A percentile compares a stretch with the other conserved stretches of the same genome.
These are phyloP conservation scores for Masnerella sp. DNA, from an alignment of 2,888 invertebrate species.

Conservation along the genomic window DNA sequence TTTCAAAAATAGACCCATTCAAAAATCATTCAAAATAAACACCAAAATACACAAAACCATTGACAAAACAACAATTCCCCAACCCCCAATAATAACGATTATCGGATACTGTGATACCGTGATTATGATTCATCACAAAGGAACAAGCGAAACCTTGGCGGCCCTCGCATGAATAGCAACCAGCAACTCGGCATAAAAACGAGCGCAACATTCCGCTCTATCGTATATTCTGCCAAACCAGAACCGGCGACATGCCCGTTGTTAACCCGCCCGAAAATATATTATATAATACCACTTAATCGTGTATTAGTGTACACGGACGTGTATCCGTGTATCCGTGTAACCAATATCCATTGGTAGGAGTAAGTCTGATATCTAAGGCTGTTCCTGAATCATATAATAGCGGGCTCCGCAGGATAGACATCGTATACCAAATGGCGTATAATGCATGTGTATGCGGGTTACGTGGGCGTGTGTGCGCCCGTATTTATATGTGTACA, in stretches of 20 bases:
- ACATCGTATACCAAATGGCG: slow-evolving; percentile 42
- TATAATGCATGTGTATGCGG: slow-evolving; percentile 23
- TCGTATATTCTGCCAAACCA: slow-evolving; percentile 44
- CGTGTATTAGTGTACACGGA: slow-evolving; percentile 22
- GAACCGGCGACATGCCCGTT: slow-evolving; percentile 45
- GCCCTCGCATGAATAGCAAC: slow-evolving; percentile 30
- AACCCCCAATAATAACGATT: too few species aligned
- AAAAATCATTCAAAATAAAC: too few species aligned
- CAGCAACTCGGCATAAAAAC: slow-evolving; percentile 34
- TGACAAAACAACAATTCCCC: too few species aligned
- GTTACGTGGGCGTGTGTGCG: slow-evolving; percentile 6
- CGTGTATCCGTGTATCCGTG: slow-evolving; percentile 22
- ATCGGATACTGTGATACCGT: too few species aligned
- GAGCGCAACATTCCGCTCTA: slow-evolving; percentile 27
- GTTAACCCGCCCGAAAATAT: slow-evolving; percentile 50
- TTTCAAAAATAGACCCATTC: too few species aligned
- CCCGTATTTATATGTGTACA: slow-evolving; percentile 43
- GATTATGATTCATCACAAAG: too few species aligned
- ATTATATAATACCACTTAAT: slow-evolving; percentile 46
- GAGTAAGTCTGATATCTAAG: slow-evolving; percentile 56
- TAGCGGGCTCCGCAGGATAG: slow-evolving; percentile 48
- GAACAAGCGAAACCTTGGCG: too few species aligned
- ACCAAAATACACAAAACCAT: too few species aligned
- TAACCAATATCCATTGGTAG: slow-evolving; percentile 51
- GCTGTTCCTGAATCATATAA: slow-evolving; percentile 58